These are phyloP conservation scores for Sylvilagus bachmani DNA, from an alignment of 2,113 vertebrate genomes.

Conservation along the genomic window DNA sequence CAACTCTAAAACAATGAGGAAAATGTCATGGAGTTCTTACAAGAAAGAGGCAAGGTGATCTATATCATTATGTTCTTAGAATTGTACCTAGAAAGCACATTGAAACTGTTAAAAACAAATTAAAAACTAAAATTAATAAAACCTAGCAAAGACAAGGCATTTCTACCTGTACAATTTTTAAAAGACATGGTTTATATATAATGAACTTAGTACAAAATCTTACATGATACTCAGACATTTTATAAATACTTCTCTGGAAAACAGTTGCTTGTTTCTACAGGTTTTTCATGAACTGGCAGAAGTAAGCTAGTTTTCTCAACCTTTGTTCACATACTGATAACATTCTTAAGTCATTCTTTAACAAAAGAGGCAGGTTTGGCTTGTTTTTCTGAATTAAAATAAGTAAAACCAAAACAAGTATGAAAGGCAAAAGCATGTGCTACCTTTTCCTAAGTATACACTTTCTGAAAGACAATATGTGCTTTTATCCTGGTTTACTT, in stretches of 20 bases:
- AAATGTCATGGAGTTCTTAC: conserved; percentile 28
- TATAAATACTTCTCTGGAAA: conserved; percentile 55
- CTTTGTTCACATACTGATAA: conserved; percentile 77
- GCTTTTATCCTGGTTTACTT: conserved; percentile 31
- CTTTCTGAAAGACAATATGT: conserved; percentile 11
- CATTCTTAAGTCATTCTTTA: conserved; percentile 31
- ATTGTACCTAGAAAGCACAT: too few relatives aligned
- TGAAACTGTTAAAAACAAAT: too few relatives aligned
- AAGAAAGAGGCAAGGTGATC: conserved; percentile 9
- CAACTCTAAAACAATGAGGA: conserved; percentile 38
- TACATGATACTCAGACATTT: conserved; percentile 48
- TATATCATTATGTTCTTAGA: background rate
- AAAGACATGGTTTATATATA: conserved; percentile 38
- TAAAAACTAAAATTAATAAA: background rate
- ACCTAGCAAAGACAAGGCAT: conserved; percentile 16
- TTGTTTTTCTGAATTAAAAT: conserved; percentile 72
- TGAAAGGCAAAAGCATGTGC: conserved; percentile 42
- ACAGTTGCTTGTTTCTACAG: conserved; percentile 58
- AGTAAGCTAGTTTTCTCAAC: conserved; percentile 66
- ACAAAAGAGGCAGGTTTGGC: conserved; percentile 21
- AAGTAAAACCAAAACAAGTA: conserved; percentile 65
- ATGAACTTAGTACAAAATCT: conserved; percentile 27
- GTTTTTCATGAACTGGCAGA: conserved; percentile 67
- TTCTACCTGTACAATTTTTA: background rate
- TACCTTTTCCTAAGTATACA: background rate